Evolutionary conservation across 2,797 vertebrate genomes (phyloP).

Genomic region (Setipinna tenuifilis): DNA sequence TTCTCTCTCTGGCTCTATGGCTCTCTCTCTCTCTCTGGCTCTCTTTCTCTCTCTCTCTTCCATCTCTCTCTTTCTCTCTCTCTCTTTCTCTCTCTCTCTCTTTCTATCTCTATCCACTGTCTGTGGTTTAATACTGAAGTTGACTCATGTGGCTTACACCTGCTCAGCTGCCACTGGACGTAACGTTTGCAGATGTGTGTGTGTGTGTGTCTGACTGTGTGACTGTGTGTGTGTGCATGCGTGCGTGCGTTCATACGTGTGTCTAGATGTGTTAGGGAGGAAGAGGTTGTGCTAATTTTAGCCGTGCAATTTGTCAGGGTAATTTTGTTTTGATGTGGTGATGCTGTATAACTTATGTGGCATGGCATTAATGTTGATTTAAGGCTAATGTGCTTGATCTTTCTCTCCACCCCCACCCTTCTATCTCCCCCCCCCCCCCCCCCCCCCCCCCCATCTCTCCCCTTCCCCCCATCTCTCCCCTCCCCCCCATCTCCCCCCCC

Average conservation of each 20-base stretch:
- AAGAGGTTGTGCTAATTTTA: background rate
- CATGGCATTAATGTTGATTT: background rate
- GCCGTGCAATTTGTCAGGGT: background rate
- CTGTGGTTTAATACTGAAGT: conserved; percentile 43
- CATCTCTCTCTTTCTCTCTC: conserved; percentile 44
- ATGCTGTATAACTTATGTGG: conserved; percentile 8
- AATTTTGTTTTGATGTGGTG: conserved; percentile 5
- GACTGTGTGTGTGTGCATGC: background rate
- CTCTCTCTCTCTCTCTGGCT: background rate
- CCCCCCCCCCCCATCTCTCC: background rate
- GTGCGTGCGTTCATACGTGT: background rate
- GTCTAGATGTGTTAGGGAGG: background rate
- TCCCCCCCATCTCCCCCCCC: too few species aligned
- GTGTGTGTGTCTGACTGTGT: conserved; percentile 21
- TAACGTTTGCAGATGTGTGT: background rate
- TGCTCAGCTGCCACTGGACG: conserved; percentile 59
- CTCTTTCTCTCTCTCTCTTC: conserved; percentile 45
- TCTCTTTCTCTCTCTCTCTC: conserved; percentile 24
- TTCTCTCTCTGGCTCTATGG: background rate
- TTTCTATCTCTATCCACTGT: conserved; percentile 29
- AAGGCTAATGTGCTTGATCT: background rate
- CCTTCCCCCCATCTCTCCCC: too few species aligned
- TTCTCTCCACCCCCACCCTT: background rate
- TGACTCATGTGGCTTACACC: conserved; percentile 70
- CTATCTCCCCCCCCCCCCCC: background rate